A percentile compares a stretch with the other conserved stretches of the same genome.
These are phyloP conservation scores for Campoplex capitator DNA, from an alignment of 2,888 invertebrate species.

Conservation along the genomic window DNA sequence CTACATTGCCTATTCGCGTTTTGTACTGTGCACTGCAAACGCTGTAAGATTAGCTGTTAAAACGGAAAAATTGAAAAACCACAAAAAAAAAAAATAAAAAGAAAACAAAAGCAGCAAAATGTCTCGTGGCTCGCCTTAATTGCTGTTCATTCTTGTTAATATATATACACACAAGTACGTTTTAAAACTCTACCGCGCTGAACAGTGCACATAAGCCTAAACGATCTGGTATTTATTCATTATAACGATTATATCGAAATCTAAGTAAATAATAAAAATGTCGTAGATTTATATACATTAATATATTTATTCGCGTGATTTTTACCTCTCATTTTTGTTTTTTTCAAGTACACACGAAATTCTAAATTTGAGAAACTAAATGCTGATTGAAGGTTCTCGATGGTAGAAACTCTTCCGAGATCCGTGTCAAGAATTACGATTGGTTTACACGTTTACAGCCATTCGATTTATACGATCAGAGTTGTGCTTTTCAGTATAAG, in stretches of 20 bases:
- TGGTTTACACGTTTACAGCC: not conserved
- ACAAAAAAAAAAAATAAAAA: slow-evolving; percentile 23
- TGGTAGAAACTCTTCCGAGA: not conserved
- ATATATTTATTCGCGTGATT: not conserved
- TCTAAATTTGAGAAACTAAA: not conserved
- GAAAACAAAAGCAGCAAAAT: slow-evolving; percentile 40
- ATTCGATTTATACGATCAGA: not conserved
- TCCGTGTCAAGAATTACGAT: not conserved
- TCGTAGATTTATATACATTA: not conserved
- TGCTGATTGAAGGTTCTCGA: not conserved
- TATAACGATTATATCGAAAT: slow-evolving; percentile 27
- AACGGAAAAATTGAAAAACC: not conserved
- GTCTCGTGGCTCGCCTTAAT: slow-evolving; percentile 63
- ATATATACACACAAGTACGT: slow-evolving; percentile 33
- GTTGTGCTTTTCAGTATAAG: not conserved
- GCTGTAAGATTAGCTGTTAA: slow-evolving; percentile 50
- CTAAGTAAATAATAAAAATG: not conserved
- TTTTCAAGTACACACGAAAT: not conserved
- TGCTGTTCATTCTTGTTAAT: slow-evolving; percentile 59
- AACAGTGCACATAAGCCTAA: slow-evolving; percentile 61
- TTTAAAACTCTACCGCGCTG: slow-evolving; percentile 47
- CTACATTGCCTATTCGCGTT: slow-evolving; percentile 44
- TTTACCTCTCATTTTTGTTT: not conserved
- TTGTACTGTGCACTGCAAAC: slow-evolving; percentile 56
- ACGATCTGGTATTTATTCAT: slow-evolving; percentile 45